Base-by-base conservation (phyloP, 2,888 invertebrate genomes). In the Balanococcus diminutus region DNA sequence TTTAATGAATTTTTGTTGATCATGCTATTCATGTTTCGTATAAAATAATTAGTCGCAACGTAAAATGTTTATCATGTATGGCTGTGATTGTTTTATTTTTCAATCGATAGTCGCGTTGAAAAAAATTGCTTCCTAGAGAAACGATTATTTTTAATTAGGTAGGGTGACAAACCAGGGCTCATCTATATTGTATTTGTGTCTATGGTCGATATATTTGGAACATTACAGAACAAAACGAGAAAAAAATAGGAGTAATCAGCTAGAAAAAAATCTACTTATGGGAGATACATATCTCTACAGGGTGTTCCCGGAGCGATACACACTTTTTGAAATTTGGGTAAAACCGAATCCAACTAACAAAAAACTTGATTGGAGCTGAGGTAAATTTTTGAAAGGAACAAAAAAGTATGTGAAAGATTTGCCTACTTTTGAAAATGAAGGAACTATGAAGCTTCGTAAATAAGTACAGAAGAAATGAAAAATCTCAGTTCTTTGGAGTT, bases 21-120 rank as follows among this genome's bases (percentile, higher is more conserved):
- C 22, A 19, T 56, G 8, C 11, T n/a, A 11, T n/a, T 3, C 42
- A 8, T 36, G 8, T 42, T 42, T 42, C 42, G 36, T 42, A 42
- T 42, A 42, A 42, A 42, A 42, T 22, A 67, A 3, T 67, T 16
- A 28, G 61, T 67, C 28, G 61, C 25, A 31, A 16, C 0, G 16
- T 28, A 14, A 11, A 67, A 67, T 67, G 16, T 14, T 67, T 28
- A 67, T 67, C 28, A 16, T 67, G 28, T 67, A 67, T 67, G 67
- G 67, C 67, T 67, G 67, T 67, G 67, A 67, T 67, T 67, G 67
- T 67, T 67, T 28, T 25, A 67, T 28, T 67, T 67, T 31, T 28
- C 9, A 6, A 67, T 67, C 14, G 67, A 28, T 28, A 22, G 8
- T 22, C 22, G 22, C 56, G 56, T 56, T 56, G 1, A 22, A 56